Conservation (phyloP, 1,140 invertebrate genomes). For the Penaeus vannamei region DNA sequence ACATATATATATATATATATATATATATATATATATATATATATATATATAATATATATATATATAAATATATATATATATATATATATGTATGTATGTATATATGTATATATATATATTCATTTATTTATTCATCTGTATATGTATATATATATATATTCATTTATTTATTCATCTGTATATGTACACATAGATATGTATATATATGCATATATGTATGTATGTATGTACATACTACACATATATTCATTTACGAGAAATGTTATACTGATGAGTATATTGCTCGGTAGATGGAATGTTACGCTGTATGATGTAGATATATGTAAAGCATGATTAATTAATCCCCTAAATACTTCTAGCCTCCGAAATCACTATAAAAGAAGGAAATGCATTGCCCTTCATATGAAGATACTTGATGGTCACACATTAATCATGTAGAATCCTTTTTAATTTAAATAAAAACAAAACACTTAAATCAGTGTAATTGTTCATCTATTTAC, state of each 20-base stretch:
- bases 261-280: not conserved
- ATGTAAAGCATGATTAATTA: too few relatives aligned
- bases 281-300: not conserved
- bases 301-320: not conserved
- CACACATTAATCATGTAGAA: not conserved
- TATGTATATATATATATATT: not conserved
- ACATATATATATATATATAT: not conserved
- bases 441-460: not conserved
- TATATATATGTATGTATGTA: not conserved
- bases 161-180: not conserved
- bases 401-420: not conserved
- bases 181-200: not conserved
- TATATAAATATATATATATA: not conserved
- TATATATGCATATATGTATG: constrained; percentile 27
- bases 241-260: not conserved
- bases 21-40: not conserved
- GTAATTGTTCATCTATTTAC: too few relatives aligned
- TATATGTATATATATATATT: not conserved
- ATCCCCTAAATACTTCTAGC: too few relatives aligned
- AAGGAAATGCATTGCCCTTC: too few relatives aligned
- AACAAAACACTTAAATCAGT: not conserved
- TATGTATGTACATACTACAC: constrained; percentile 7
- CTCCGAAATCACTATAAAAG: too few relatives aligned
- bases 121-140: not conserved
- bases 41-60: not conserved